phyloP scores from a whole-genome alignment of 1,140 invertebrate genomes.

The Solenopsis invicta region DNA sequence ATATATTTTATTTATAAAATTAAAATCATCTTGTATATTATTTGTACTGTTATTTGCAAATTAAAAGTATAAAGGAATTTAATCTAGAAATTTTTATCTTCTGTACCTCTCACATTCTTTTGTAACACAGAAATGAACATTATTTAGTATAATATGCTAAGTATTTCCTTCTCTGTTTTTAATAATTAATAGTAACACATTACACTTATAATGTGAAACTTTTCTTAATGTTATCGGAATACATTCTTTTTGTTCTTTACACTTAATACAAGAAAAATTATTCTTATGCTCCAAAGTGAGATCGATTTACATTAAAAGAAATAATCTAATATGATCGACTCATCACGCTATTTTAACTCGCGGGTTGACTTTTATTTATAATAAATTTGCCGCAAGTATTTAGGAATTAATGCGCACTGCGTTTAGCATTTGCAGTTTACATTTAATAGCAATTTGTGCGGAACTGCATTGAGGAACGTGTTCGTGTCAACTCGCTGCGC shows the following conservation, averaged over 20 bases:
- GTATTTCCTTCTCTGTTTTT: background rate
- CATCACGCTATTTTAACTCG: background rate
- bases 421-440: background rate
- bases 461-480: slow-evolving; percentile 23
- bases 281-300: background rate
- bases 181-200: slow-evolving; percentile 5
- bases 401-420: background rate
- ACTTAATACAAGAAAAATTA: background rate
- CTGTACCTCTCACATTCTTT: background rate
- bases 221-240: background rate
- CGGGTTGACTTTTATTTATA: background rate
- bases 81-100: slow-evolving; percentile 5
- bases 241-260: background rate
- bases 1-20: background rate
- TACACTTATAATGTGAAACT: background rate
- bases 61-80: background rate
- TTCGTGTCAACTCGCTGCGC: background rate
- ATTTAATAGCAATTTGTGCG: slow-evolving; percentile 14
- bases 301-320: background rate
- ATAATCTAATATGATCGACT: background rate
- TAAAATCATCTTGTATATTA: background rate
- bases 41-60: background rate
- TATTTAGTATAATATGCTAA: background rate
- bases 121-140: background rate
- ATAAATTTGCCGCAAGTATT: background rate